Percentiles rank a stretch among this genome's conserved stretches.
phyloP scores from a whole-genome alignment of 2,888 invertebrate species.

The Acronicta psi region DNA sequence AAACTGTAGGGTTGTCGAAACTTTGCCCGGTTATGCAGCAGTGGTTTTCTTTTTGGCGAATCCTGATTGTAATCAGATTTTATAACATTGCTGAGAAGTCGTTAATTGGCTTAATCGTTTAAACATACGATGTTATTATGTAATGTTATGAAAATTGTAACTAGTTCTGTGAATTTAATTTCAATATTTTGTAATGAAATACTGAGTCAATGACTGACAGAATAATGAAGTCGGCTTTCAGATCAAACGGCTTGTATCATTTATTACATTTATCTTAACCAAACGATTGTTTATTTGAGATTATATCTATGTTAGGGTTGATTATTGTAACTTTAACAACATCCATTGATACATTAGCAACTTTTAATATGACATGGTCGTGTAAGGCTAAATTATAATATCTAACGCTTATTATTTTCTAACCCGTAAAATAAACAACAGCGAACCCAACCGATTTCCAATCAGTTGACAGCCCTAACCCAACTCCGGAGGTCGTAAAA shows the following conservation, averaged over 20 bases:
- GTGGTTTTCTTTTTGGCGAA: too few species aligned
- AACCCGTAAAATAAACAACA: not conserved
- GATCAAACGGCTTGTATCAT: too few species aligned
- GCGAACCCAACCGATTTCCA: not conserved
- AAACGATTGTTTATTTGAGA: too few species aligned
- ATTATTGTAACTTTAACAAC: too few species aligned
- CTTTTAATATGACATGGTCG: too few species aligned
- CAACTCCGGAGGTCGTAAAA: constrained; percentile 62
- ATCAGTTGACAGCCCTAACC: constrained; percentile 45
- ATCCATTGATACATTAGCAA: too few species aligned
- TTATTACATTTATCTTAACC: too few species aligned
- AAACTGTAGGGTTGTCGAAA: not conserved
- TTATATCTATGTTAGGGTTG: too few species aligned
- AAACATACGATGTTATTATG: not conserved
- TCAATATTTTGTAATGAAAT: not conserved
- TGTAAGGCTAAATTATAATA: too few species aligned
- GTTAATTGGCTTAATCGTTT: not conserved
- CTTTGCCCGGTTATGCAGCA: too few species aligned
- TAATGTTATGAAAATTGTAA: not conserved
- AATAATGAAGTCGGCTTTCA: too few species aligned
- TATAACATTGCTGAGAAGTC: not conserved
- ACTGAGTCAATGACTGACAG: not conserved
- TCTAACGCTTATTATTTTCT: too few species aligned
- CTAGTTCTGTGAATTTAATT: not conserved
- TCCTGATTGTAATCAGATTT: not conserved